Base-by-base conservation (phyloP, 2,888 invertebrate genomes). In the Conus canariensis region DNA sequence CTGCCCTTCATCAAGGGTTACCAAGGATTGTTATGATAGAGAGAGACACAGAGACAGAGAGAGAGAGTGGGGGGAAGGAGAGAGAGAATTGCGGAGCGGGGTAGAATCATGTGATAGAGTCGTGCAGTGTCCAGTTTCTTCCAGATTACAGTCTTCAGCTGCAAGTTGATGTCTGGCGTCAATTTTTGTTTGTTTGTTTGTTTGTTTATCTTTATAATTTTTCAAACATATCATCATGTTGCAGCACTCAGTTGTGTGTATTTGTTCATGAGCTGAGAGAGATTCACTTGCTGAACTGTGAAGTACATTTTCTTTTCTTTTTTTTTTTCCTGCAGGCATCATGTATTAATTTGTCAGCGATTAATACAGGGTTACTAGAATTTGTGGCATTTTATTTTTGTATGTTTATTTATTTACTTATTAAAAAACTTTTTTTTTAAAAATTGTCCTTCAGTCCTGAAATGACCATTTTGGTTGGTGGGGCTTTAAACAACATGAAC, bases 1-100 rank as follows among this genome's bases (percentile, higher is more conserved):
- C 97, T 99, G 93, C 99, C 99, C 0, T 98, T 98, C 95, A 98
- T 99, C 91, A 96, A 97, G 92, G 99, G 99, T 0, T 98, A 95
- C 92, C 92, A 91, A 70, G 87, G 90, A n/a, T 74, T 64, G 30
- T 88, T 91, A 58, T 91, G 90, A 91, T 90, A 22, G 45, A 87
- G 67, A 67, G 85, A 85, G 10, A 85, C n/a, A 58, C 5, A 58
- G 59, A 85, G 85, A 19, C 1, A 85, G 30, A 58, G 82, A 83
- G 22, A 19, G 3, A 30, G 45, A 83, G 4, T 3, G 25, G n/a
- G 45, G n/a, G 45, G n/a, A 22, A 70, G n/a, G 85, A 85, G 64
- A 64, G 85, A 64, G 83, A 88, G 83, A 83, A 30, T 80, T 7
- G 56, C 22, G 77, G 82, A 88, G 80, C 60, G 88, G 82, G 88